Evolutionary conservation across 2,797 vertebrate genomes (phyloP).

Genomic region (Coregonus ussuriensis): DNA sequence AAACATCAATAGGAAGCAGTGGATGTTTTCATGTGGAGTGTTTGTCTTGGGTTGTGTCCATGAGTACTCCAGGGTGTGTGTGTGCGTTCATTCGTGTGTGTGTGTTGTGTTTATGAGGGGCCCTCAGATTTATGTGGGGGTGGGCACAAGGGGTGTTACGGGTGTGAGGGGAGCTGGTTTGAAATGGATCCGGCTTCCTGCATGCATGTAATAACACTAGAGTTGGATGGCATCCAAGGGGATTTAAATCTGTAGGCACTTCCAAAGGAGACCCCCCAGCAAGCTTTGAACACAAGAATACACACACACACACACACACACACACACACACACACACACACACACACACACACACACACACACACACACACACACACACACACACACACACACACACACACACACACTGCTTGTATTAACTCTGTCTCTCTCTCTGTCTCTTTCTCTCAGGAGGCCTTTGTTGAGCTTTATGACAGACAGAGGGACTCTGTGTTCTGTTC

Average conservation of each 20-base stretch:
- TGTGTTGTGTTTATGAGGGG: not conserved
- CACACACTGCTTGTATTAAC: not conserved
- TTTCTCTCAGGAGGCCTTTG: conserved; percentile 88
- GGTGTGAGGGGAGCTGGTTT: conserved; percentile 30
- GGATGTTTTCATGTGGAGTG: conserved; percentile 15
- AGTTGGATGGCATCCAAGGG: conserved; percentile 28
- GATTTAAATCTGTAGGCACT: conserved; percentile 47
- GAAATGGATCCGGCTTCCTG: conserved; percentile 39
- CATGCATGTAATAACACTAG: conserved; percentile 53
- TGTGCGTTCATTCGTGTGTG: not conserved
- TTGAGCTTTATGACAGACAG: conserved; percentile 91
- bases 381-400: conserved; percentile 8
- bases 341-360: not conserved
- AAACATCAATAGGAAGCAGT: not conserved
- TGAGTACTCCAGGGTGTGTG: not conserved
- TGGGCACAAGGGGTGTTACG: not conserved
- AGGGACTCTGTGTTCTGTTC: conserved; percentile 88
- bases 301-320: conserved; percentile 12
- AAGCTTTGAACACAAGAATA: conserved; percentile 13
- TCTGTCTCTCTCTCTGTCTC: not conserved
- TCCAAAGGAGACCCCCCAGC: conserved; percentile 25
- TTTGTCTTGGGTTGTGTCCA: conserved; percentile 6
- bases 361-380: conserved; percentile 16
- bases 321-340: conserved; percentile 13
- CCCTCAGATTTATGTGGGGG: conserved; percentile 23